Base-by-base conservation (phyloP, 1,140 invertebrate genomes). In the Cydia strobilella region DNA sequence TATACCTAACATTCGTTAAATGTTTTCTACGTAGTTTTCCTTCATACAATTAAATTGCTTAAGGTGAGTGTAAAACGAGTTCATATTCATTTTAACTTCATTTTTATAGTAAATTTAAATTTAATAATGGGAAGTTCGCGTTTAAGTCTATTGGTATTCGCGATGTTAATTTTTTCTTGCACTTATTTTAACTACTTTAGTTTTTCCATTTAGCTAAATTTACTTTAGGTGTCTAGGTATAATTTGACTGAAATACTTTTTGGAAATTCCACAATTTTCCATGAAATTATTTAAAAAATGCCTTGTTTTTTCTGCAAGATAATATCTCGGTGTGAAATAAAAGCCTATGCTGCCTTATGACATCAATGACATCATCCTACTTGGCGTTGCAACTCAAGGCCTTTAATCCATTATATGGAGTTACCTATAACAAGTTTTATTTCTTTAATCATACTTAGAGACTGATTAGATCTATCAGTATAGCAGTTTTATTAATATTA, bases 1-100 rank as follows among this genome's bases (percentile, higher is more conserved):
- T 80, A 77, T 84, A n/a, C n/a, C n/a, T n/a, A 80, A 79, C 79
- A 80, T 81, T 81, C 62, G 78, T 78, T 76, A 80, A 76, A 86
- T 86, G 84, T 81, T 73, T 81, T 80, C 72, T 73, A 82, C 79
- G 80, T 81, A 79, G 76, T 79, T 82, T 79, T 77, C 27, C 75
- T 73, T 71, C 73, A 73, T 66, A 63, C 72, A 77, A 74, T 74
- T 82, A 74, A 74, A 77, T 79, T 77, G 76, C 18, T 18, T 25
- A 81, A 87, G 84, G 84, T 87, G 76, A 82, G 84, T 73, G 25
- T 23, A 18, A 23, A 59, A 59, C 2, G 0, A 27, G 39, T 73
- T 42, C 27, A 74, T 42, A 18, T 18, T 25, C 20, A 65, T 65
- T 72, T 42, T 71, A 15, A 2, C n/a, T 69, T 51, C 13, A 35